A percentile compares a stretch with the other conserved stretches of the same genome.
These are phyloP conservation scores for Thamnaconus septentrionalis DNA, from an alignment of 2,113 vertebrate genomes.

Conservation along the genomic window DNA sequence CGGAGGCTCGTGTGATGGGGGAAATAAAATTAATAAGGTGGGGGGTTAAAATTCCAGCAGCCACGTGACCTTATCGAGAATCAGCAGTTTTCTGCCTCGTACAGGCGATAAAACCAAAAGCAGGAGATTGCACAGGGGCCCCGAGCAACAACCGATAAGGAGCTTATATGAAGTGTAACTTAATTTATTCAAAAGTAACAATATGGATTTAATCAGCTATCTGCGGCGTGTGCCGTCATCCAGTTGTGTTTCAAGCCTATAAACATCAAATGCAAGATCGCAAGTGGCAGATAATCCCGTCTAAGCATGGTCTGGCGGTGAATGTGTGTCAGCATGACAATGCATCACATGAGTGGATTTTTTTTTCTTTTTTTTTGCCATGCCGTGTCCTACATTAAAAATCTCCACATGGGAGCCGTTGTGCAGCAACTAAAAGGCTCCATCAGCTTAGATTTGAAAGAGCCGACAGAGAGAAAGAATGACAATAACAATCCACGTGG, in stretches of 20 bases:
- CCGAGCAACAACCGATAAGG: constrained; percentile 22
- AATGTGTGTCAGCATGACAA: background rate
- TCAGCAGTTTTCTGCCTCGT: constrained; percentile 33
- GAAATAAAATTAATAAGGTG: constrained; percentile 16
- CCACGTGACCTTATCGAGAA: constrained; percentile 61
- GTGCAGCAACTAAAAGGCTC: background rate
- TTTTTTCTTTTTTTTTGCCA: too few relatives aligned
- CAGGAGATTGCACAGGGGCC: constrained; percentile 33
- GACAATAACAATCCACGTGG: background rate
- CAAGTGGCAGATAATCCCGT: background rate
- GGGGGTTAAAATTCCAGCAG: constrained; percentile 33
- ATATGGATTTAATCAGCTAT: background rate
- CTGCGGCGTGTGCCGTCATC: background rate
- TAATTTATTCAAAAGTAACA: constrained; percentile 33
- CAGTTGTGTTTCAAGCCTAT: background rate
- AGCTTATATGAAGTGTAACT: constrained; percentile 37
- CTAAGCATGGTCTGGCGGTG: background rate
- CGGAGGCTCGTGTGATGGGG: constrained; percentile 6
- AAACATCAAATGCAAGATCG: background rate
- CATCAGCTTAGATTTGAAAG: background rate
- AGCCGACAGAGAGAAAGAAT: too few relatives aligned
- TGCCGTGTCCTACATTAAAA: background rate
- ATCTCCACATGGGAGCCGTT: background rate
- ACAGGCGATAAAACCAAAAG: constrained; percentile 24
- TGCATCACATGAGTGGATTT: background rate